Percentiles rank a stretch among this genome's conserved stretches.
These are phyloP conservation scores for Coreoperca whiteheadi DNA, from an alignment of 2,113 vertebrate genomes.

Conservation along the genomic window DNA sequence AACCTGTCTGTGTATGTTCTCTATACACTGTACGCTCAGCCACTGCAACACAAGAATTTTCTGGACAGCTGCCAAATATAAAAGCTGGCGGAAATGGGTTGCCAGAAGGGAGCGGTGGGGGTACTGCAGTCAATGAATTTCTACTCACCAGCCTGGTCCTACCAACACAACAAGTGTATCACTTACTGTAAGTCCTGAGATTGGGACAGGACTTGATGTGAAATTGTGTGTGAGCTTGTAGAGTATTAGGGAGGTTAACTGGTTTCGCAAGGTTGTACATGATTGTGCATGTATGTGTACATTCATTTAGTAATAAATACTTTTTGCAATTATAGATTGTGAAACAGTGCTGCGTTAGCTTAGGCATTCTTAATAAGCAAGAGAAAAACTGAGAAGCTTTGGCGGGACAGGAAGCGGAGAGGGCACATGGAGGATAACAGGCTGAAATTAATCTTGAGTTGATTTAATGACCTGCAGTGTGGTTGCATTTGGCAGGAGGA, in stretches of 20 bases:
- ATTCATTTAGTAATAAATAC: conserved; percentile 2
- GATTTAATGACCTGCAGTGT: conserved; percentile 36
- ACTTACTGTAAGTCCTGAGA: background rate
- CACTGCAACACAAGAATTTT: conserved; percentile 65
- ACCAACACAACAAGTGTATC: conserved; percentile 11
- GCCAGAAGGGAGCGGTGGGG: conserved; percentile 16
- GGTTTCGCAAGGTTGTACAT: background rate
- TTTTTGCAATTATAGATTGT: background rate
- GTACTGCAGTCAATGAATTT: conserved; percentile 48
- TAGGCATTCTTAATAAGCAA: background rate
- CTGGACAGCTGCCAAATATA: conserved; percentile 64
- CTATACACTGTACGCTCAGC: conserved; percentile 16
- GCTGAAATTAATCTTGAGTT: conserved; percentile 6
- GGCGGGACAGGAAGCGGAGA: background rate
- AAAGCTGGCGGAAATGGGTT: conserved; percentile 50
- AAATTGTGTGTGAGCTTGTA: background rate
- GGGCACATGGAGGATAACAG: background rate
- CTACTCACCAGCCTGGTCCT: background rate
- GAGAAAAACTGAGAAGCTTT: background rate
- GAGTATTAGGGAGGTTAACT: background rate
- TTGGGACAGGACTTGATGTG: background rate
- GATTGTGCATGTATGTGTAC: background rate
- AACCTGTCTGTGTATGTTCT: conserved; percentile 21
- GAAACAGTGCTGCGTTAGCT: background rate
- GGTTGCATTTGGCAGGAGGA: conserved; percentile 34